Percentiles rank a stretch among this genome's conserved stretches.
Evolutionary conservation across 1,140 invertebrate species (phyloP).

Genomic region (Lordiphosa mommai): DNA sequence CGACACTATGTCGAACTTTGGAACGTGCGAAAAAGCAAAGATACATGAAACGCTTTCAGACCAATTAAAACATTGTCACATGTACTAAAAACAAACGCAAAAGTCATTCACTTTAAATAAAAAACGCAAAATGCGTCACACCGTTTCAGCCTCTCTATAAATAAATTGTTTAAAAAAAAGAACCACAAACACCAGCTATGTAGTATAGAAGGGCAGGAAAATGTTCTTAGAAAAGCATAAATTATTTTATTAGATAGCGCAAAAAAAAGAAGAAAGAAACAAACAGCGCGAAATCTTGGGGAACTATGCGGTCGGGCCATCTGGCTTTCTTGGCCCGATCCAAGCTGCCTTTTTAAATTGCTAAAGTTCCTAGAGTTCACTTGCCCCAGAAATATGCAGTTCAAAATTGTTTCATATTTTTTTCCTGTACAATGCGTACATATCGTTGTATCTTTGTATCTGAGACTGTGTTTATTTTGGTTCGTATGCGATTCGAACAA

Average conservation of each 20-base stretch:
- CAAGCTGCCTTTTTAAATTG: conserved; percentile 40
- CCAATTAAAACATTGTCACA: conserved; percentile 45
- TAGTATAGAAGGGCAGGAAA: conserved; percentile 36
- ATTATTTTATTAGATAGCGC: conserved; percentile 47
- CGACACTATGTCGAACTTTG: conserved; percentile 31
- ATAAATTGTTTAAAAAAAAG: conserved; percentile 41
- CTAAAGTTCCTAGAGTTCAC: conserved; percentile 53
- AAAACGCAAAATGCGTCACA: conserved; percentile 52
- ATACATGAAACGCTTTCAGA: neutral
- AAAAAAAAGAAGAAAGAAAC: neutral
- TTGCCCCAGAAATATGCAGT: conserved; percentile 35
- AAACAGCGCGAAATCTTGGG: conserved; percentile 33
- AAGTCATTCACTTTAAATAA: conserved; percentile 39
- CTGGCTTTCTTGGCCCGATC: conserved; percentile 20
- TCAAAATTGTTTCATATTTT: conserved; percentile 38
- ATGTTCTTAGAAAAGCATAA: conserved; percentile 49
- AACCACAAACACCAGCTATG: conserved; percentile 12
- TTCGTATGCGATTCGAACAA: conserved; percentile 17
- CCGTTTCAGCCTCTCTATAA: conserved; percentile 35
- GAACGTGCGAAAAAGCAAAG: conserved; percentile 19
- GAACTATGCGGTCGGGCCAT: conserved; percentile 26
- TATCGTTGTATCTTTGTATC: conserved; percentile 11
- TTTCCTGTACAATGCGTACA: neutral
- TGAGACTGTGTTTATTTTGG: conserved; percentile 50
- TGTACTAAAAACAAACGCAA: conserved; percentile 36